Base-by-base conservation (phyloP, 2,113 vertebrate genomes). In the Diphyllodes magnificus region DNA sequence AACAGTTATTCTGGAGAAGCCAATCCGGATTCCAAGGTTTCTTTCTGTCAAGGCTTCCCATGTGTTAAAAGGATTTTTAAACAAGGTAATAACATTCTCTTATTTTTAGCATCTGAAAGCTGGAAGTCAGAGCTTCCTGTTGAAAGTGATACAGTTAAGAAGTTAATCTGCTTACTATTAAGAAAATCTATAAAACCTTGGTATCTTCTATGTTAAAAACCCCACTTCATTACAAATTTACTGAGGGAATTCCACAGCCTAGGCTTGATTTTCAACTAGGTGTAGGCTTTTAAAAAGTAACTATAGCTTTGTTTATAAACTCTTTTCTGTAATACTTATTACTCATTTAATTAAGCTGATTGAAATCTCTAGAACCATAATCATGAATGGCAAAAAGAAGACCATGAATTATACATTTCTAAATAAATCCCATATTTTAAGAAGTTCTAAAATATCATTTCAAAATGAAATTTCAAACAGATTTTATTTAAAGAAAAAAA, bases 11-110 rank as follows among this genome's bases (percentile, higher is more conserved):
- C 99, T 99, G 64, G 99, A 99, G 98, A 99, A 99, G 98, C 99
- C 99, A 59, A 99, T 99, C 97, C 98, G 99, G 96, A 99, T 99
- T 91, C 99, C 99, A 88, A 98, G 99, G 86, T 99, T 99, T 97
- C 98, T 99, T 93, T 99, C 99, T 11, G 99, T 99, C 97, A 99
- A 99, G 98, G 99, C 99, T 93, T 99, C 99, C 95, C 99, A 99
- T 51, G 99, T 99, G 95, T 97, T 99, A 93, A 99, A 99, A 97
- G 99, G 99, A 95, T 99, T 99, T 98, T 98, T 99, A 92, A 99
- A 99, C 97, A 99, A 99, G 99, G 99, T 99, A 98, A 89, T 96
- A 61, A 96, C 60, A 50, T 27, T 97, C 63, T 83, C 16, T 90
- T 95, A 88, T 94, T 94, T 96, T 93, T 97, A 96, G 94, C 77